These are phyloP conservation scores for Piaya cayana DNA, from an alignment of 2,113 vertebrate genomes.

Conservation along the genomic window DNA sequence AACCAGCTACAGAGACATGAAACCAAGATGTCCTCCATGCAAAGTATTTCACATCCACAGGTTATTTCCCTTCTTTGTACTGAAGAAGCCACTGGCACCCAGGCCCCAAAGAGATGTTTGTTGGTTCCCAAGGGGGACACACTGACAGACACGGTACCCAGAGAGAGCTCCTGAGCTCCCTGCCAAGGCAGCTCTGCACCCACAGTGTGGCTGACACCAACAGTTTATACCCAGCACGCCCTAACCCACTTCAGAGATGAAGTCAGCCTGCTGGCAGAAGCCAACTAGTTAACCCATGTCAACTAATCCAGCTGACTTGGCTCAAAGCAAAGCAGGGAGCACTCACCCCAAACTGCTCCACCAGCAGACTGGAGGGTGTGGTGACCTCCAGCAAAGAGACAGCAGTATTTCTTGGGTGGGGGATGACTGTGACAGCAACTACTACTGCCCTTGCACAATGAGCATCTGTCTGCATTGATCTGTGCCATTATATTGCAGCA, in stretches of 20 bases:
- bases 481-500: background rate
- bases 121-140: background rate
- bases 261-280: background rate
- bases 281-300: background rate
- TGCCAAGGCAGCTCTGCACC: background rate
- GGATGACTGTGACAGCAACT: background rate
- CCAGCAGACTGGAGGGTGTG: slow-evolving; percentile 21
- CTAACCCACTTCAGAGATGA: background rate
- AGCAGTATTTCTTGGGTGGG: background rate
- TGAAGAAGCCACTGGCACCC: background rate
- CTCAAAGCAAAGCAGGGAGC: background rate
- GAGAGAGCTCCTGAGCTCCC: background rate
- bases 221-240: background rate
- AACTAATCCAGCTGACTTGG: slow-evolving; percentile 18
- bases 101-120: background rate
- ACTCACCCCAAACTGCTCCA: background rate
- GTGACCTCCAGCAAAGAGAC: slow-evolving; percentile 18
- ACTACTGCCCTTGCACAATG: background rate
- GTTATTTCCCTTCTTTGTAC: background rate
- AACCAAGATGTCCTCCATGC: background rate
- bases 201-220: background rate
- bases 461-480: background rate
- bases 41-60: background rate
- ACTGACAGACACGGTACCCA: background rate
- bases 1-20: background rate